Conservation (phyloP, 2,888 invertebrate species). For the Gerris lacustris region DNA sequence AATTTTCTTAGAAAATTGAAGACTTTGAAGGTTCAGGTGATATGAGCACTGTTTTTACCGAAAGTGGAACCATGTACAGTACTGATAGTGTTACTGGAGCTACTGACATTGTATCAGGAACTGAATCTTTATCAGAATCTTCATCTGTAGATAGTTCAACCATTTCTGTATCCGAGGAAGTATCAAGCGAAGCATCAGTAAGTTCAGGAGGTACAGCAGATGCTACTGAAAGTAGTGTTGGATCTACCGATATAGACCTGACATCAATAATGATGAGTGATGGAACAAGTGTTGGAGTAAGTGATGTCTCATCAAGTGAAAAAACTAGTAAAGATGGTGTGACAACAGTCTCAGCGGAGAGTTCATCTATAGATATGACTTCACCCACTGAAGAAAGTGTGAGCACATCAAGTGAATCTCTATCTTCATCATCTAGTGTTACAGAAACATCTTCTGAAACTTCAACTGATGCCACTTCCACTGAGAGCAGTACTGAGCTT, state of each 20-base stretch:
- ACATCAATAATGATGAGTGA: background rate
- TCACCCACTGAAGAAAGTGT: too few relatives aligned
- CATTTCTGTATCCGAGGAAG: constrained; percentile 16
- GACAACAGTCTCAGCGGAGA: background rate
- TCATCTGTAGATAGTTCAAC: constrained; percentile 6
- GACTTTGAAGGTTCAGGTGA: constrained; percentile 20
- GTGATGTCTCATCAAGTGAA: constrained; percentile 12
- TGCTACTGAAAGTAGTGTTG: constrained; percentile 26
- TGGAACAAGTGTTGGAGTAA: constrained; percentile 6
- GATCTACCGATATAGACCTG: constrained; percentile 3
- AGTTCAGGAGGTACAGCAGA: constrained; percentile 23
- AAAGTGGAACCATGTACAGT: too few relatives aligned
- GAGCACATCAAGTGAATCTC: constrained; percentile 19
- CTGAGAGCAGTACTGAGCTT: background rate
- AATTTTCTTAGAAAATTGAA: background rate
- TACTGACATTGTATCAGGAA: background rate
- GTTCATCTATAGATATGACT: background rate
- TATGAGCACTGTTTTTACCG: background rate
- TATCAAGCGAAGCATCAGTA: constrained; percentile 16
- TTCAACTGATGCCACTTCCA: too few relatives aligned
- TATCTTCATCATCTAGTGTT: constrained; percentile 7
- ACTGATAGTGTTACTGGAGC: too few relatives aligned
- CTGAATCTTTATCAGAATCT: background rate
- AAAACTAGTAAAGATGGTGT: constrained; percentile 6
- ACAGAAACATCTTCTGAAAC: background rate